Evolutionary conservation across 2,797 vertebrate genomes (phyloP).

Genomic region (Novumbra hubbsi): DNA sequence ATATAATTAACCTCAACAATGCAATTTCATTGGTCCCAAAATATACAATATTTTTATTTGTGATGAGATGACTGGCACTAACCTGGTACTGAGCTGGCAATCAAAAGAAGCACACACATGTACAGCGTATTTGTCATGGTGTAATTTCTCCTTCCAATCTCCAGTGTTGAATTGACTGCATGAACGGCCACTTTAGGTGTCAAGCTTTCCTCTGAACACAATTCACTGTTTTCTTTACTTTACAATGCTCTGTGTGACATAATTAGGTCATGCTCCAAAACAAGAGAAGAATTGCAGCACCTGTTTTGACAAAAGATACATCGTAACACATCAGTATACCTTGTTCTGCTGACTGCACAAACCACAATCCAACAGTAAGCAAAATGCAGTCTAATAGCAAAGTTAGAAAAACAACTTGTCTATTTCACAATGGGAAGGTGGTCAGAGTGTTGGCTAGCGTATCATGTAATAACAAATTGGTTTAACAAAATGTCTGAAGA

Average conservation of each 20-base stretch:
- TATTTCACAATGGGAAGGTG: background rate
- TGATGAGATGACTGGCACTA: slow-evolving; percentile 27
- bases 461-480: background rate
- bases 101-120: slow-evolving; percentile 39
- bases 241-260: slow-evolving; percentile 41
- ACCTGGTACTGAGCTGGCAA: slow-evolving; percentile 39
- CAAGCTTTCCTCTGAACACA: background rate
- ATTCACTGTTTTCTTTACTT: slow-evolving; percentile 25
- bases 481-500: background rate
- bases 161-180: slow-evolving; percentile 29
- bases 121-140: slow-evolving; percentile 32
- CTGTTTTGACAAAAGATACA: background rate
- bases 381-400: background rate
- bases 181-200: slow-evolving; percentile 8
- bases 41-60: background rate
- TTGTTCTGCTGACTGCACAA: slow-evolving; percentile 1
- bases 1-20: background rate
- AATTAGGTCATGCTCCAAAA: slow-evolving; percentile 58
- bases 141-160: slow-evolving; percentile 4
- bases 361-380: background rate
- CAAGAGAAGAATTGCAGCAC: slow-evolving; percentile 30
- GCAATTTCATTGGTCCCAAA: no score
- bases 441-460: background rate
- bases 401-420: background rate
- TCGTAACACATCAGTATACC: slow-evolving; percentile 2